Base-by-base conservation (phyloP, 2,113 vertebrate genomes). In the Sceloporus tristichus region DNA sequence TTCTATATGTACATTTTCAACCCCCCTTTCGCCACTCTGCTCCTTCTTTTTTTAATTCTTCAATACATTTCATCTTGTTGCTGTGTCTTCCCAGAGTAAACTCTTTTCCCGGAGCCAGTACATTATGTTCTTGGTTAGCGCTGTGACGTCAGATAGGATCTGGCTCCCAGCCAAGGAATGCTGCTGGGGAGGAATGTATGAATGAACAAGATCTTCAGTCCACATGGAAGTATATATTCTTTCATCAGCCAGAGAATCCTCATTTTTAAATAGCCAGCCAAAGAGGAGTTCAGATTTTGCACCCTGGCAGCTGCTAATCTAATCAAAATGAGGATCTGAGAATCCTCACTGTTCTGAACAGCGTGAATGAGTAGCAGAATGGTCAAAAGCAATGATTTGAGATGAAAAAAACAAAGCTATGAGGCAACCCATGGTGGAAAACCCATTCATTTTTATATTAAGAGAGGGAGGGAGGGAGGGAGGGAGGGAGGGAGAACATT, bases 101-200 rank as follows among this genome's bases (percentile, higher is more conserved):
- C 21, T 65, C 94, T 11, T 94, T 94, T 96, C 93, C 88, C 34
- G 0, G 13, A 19, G 96, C 97, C 96, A 97, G 97, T 93, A 98
- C 97, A 97, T 96, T 84, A 94, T 97, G 97, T 97, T 96, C 97
- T 94, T 94, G 93, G 93, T 96, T 94, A 93, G 93, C 80, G 86
- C 87, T 38, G 0, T 97, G 97, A 97, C 96, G 96, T 97, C 96
- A 96, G 93, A 94, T 95, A 90, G 95, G 93, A 95, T 29, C 95
- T 97, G 97, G 96, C 96, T 1, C 19, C 48, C 8, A 19, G 94
- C 96, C 97, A 96, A 16, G 70, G 93, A 95, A 95, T 91, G 91
- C 90, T 96, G 93, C 93, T 92, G 89, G 94, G 94, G 95, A 93
- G 90, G 68, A 92, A 87, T 89, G 89, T 86, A 92, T 94, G 87